Base-by-base conservation (phyloP, 2,113 vertebrate species). In the Trichomycterus rosablanca region DNA sequence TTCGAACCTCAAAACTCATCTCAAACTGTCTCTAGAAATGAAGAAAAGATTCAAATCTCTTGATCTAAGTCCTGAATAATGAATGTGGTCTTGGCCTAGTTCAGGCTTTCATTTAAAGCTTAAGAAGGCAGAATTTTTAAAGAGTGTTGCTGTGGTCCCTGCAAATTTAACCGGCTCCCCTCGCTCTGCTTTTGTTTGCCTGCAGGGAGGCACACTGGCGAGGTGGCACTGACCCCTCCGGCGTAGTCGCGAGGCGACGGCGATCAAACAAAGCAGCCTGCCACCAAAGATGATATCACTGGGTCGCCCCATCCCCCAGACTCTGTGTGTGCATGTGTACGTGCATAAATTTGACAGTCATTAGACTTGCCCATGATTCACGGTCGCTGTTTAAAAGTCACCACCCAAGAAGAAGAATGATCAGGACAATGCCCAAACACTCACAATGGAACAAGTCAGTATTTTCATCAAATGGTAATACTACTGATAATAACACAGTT, bases 201-300 rank as follows among this genome's bases (percentile, higher is more conserved):
- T 54, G 48, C 28, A 15, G 71, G 28, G 57, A 52, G 49, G 50
- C 66, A 56, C 58, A 65, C 54, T 12, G 45, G 37, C 3, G 37
- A 56, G 50, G 61, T 53, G 61, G 55, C 22, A 32, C 50, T 63
- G 57, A 44, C 60, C 30, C 60, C 48, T 49, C 43, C 23, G 35
- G n/a, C 7, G 40, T 50, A 32, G 63, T 55, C 63, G 53, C 24
- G 51, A 55, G 51, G 34, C 51, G 59, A 57, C 53, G 8, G 63
- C 40, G 55, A 61, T 52, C 70, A 76, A 76, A 76, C 67, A 73
- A 73, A 76, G 67, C 54, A 46, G 49, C 26, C 49, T 63, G 59
- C 52, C 63, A 65, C 63, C 43, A 37, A 58, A 54, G 39, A 40
- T 67, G 70, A 69, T 69, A 67, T 68, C 64, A 68, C 56, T 16